Conservation (phyloP, 2,888 invertebrate species). For the Cenopis cana region DNA sequence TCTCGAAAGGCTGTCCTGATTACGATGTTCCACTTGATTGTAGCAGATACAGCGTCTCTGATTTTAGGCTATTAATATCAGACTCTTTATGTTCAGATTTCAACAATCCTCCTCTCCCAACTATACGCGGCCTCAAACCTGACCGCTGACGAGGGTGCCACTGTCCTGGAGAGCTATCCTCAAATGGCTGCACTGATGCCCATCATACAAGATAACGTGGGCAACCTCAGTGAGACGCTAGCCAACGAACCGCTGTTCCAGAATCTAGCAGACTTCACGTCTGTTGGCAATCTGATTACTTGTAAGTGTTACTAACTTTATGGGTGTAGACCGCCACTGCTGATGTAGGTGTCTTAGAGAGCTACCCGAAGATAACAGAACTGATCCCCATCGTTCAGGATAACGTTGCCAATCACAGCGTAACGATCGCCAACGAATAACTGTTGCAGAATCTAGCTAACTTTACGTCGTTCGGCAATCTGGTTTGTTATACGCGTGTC, state of each 20-base stretch:
- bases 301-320: slow-evolving; percentile 57
- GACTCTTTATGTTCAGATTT: slow-evolving; percentile 62
- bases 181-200: slow-evolving; percentile 76
- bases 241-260: slow-evolving; percentile 67
- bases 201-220: slow-evolving; percentile 65
- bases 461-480: no score
- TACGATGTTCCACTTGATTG: background rate
- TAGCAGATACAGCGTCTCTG: background rate
- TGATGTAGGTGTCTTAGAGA: no score
- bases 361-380: no score
- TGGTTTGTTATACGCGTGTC: no score
- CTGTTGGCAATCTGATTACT: slow-evolving; percentile 62
- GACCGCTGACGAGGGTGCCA: slow-evolving; percentile 72
- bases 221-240: slow-evolving; percentile 60
- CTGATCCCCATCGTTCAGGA: no score
- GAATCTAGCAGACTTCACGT: slow-evolving; percentile 60
- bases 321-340: background rate
- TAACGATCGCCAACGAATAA: no score
- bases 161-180: slow-evolving; percentile 70
- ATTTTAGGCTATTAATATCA: background rate
- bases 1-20: background rate
- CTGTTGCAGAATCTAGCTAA: no score
- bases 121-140: slow-evolving; percentile 80
- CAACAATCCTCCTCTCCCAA: slow-evolving; percentile 71
- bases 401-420: no score